Evolutionary conservation across 53 echinoderm and acorn worm species (phyloP), one percentile per base, ranked within the genome.

Genomic region (Stichopus horrens): DNA sequence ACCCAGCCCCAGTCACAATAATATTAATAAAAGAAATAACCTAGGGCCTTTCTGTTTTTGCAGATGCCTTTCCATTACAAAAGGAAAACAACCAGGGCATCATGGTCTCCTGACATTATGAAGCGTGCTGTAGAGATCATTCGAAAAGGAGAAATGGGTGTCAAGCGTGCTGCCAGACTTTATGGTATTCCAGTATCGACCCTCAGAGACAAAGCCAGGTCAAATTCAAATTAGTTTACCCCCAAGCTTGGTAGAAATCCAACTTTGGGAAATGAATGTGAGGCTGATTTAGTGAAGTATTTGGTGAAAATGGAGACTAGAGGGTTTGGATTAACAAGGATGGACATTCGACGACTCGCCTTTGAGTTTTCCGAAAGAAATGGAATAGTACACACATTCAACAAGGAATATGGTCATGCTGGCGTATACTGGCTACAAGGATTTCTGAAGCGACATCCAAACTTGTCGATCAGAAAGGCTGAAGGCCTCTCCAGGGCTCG

Each of bases 331-430:
- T 71, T 78, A n/a, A 79, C 89, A 65, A 77, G 68, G 21, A 89
- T 22, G 52, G 59, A 79, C 52, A 7, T 89, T 57, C 20, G 81
- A 5, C 21, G 5, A 20, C 18, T 77, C 13, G 90, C 90, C n/a
- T 86, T 87, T 86, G 65, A 91, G 79, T 91, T 91, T 91, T 88
- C 71, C n/a, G 91, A 59, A 67, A 79, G 88, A 19, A 91, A 91
- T 76, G 76, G 71, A 53, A 76, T 91, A 51, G 58, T 23, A 7
- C 91, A 91, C 22, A 63, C 74, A 53, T 92, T 92, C 82, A 89
- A 92, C 83, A 52, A 91, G 57, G 88, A 88, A 71, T 87, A 71
- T 66, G 52, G 80, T 51, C 52, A 5, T n/a, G 92, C 87, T 22
- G 92, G 86, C 4, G 53, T 79, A 21, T 76, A 73, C 56, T 92